Base-by-base conservation (phyloP, 2,113 vertebrate genomes). In the Glaucomys volans region DNA sequence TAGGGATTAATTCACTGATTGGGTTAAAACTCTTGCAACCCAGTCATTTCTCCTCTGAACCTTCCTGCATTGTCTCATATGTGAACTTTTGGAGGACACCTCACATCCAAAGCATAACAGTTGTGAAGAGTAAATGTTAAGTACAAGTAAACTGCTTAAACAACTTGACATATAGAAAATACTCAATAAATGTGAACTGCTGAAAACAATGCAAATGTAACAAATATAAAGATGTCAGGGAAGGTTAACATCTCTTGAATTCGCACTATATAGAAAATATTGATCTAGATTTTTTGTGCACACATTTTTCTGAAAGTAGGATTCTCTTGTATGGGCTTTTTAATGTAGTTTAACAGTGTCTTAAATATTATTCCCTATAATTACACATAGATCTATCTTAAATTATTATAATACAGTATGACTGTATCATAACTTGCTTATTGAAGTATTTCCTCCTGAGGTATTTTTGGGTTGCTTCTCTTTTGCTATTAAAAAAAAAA, bases 81-180 rank as follows among this genome's bases (percentile, higher is more conserved):
- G n/a, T n/a, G n/a, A n/a, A n/a, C n/a, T n/a, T n/a, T n/a, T n/a
- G n/a, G n/a, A n/a, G n/a, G n/a, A n/a, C n/a, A n/a, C n/a, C n/a
- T n/a, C n/a, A n/a, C n/a, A n/a, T n/a, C n/a, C n/a, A n/a, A n/a
- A n/a, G n/a, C n/a, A n/a, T n/a, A n/a, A n/a, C n/a, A 77, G 44
- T 92, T 89, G 1, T 91, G 47, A 94, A 86, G 28, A 62, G 91
- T 82, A 86, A 84, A 44, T 84, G 5, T 84, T 91, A 87, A 93
- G 42, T 74, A 71, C 40, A 83, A 84, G 32, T 92, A 71, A 64
- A 79, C 14, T 93, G 9, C 22, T 79, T 95, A 47, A 88, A 37
- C 57, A 85, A 10, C 59, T 54, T 18, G 54, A 84, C 12, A 35
- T 75, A n/a, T 67, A 80, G 47, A 84, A 67, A 84, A 62, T 84